These are phyloP conservation scores for Rhabdomys pumilio DNA, from an alignment of 2,797 vertebrate species.

Conservation along the genomic window DNA sequence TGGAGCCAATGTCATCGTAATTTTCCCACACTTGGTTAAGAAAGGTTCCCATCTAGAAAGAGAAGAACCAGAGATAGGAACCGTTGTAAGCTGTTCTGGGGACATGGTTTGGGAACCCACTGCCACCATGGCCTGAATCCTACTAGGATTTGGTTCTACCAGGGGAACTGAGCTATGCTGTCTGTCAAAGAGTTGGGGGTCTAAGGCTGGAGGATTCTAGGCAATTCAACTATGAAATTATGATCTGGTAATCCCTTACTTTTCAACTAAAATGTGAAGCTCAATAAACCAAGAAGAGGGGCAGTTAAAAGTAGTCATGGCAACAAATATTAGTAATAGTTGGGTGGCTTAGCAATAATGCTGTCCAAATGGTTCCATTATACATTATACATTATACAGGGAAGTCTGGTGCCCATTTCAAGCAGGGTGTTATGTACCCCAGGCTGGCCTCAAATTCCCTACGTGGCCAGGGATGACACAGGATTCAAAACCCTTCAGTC, in stretches of 20 bases:
- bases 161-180: neutral
- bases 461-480: neutral
- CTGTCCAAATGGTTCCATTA: neutral
- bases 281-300: neutral
- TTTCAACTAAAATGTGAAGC: neutral
- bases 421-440: too few species aligned
- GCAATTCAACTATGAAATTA: neutral
- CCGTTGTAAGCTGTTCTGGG: neutral
- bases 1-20: neutral
- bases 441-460: neutral
- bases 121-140: too few species aligned
- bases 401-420: neutral
- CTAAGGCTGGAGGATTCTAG: neutral
- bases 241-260: neutral
- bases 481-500: neutral
- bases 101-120: neutral
- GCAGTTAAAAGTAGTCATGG: neutral
- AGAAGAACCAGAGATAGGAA: neutral
- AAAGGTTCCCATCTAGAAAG: slow-evolving; percentile 30
- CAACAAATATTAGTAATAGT: neutral
- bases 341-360: neutral
- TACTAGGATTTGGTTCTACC: neutral
- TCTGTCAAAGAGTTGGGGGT: neutral
- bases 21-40: neutral
- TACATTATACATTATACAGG: neutral